Base-by-base conservation (phyloP, 2,888 invertebrate species). In the Thera britannica region DNA sequence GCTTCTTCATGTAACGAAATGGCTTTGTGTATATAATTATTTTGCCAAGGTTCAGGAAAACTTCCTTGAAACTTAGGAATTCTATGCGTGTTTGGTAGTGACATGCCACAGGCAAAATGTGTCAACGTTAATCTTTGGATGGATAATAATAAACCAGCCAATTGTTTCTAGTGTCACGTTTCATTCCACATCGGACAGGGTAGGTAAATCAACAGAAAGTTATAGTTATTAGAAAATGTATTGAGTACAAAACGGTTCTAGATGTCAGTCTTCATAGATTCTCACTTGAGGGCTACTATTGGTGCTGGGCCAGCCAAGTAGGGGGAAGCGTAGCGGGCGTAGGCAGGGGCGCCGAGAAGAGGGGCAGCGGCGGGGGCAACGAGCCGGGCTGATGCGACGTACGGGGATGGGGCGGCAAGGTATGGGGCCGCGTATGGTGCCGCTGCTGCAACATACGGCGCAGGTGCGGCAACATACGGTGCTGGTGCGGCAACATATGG, bases 271-370 rank as follows among this genome's bases (percentile, higher is more conserved):
- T 84, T 73, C 64, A 67, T 66, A 57, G 68, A 12, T 58, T 82
- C 38, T 86, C 75, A 89, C 78, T 87, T 88, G 64, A 86, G 79
- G 69, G 90, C 89, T 61, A 90, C 74, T 23, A 88, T 61, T 8
- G 91, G 89, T 9, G 90, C 90, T 62, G 91, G 84, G 2, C 86
- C 83, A n/a, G 83, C 86, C 55, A 74, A 82, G 77, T 57, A 68
- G 38, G 66, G 70, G 41, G 66, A 67, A 79, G 84, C 81, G 57
- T 77, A 82, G 52, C 79, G 79, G 36, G 80, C 79, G 60, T 70
- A 73, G 62, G 80, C 81, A 9, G 69, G 62, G 34, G 52, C 52
- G 8, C 7, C 12, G n/a, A 52, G 34, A 52, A n/a, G 34, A 34
- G 52, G 12, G 8, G 52, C 52, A 52, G 34, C 52, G 34, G 34